Evolutionary conservation across 2,797 vertebrate genomes (phyloP), one percentile per base, ranked within the genome.

Genomic region (Orientallactaga sibirica): DNA sequence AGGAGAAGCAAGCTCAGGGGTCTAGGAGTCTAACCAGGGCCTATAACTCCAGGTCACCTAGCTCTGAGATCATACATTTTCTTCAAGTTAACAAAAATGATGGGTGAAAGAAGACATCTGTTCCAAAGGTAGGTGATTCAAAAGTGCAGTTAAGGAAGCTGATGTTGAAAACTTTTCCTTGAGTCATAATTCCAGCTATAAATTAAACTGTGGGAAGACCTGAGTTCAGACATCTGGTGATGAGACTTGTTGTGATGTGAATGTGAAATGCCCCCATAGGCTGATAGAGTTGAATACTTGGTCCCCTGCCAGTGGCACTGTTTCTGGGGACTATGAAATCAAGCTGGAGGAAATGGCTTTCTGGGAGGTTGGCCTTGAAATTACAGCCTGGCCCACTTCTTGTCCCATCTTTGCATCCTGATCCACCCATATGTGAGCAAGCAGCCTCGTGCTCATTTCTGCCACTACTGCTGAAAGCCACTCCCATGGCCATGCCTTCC

Each of bases 81-180:
- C 55, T 86, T 66, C 43, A 25, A 12, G 10, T 41, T 80, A 76
- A 88, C n/a, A 68, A 87, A 86, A 86, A 75, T 15, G 27, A 24
- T 77, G 27, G 8, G 33, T 24, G 73, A 52, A 64, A 90, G 33
- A n/a, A 77, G 43, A 66, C 88, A 89, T 29, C 1, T 9, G 1
- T 71, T 85, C 20, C 83, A 93, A 94, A 93, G 37, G 20, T 41
- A 76, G 24, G 20, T 86, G 90, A 92, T 68, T 64, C 68, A 62
- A 93, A 48, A 94, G 37, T 75, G 67, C 80, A 92, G 89, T 88
- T 84, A 37, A 91, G 67, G 68, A 91, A 93, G 73, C 43, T 25
- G 77, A 82, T 85, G 87, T 11, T 48, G n/a, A 91, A 89, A 66
- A 52, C 64, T 10, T 61, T 22, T 78, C 27, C 62, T 94, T 79